Evolutionary conservation across 2,797 vertebrate genomes (phyloP).

Genomic region (Psittacula derbiana): DNA sequence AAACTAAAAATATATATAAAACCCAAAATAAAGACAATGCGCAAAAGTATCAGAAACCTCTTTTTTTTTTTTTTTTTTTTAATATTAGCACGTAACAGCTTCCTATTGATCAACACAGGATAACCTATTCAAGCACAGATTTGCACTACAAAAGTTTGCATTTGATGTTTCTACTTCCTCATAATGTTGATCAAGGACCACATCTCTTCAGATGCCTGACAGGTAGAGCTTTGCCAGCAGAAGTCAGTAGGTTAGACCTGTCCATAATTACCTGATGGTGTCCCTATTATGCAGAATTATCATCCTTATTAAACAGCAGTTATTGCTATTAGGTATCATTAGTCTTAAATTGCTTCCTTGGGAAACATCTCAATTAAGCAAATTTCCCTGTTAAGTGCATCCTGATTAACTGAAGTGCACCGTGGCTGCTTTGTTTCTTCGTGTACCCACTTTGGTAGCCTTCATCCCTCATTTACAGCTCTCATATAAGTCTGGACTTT

Average conservation of each 20-base stretch:
- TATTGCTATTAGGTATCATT: constrained; percentile 58
- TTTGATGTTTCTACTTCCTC: not conserved
- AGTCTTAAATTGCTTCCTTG: constrained; percentile 57
- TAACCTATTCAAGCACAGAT: not conserved
- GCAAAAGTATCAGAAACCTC: not conserved
- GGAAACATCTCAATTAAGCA: constrained; percentile 57
- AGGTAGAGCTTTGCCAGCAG: constrained; percentile 4
- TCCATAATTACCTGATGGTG: constrained; percentile 51
- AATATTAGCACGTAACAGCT: not conserved
- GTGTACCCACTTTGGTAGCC: not conserved
- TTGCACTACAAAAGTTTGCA: not conserved
- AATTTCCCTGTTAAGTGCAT: constrained; percentile 39
- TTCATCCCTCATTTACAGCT: not conserved
- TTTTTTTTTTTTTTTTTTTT: not conserved
- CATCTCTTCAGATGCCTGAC: not conserved
- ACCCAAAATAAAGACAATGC: not conserved
- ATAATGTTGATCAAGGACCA: not conserved
- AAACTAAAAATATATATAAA: not conserved
- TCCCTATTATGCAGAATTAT: constrained; percentile 50
- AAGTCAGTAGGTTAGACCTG: constrained; percentile 8
- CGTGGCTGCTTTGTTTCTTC: not conserved
- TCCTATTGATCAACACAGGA: not conserved
- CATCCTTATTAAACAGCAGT: constrained; percentile 53
- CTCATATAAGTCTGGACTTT: not conserved
- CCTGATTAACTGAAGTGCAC: constrained; percentile 29